Conservation (phyloP, 2,113 vertebrate species). For the Ramphastos sulfuratus region DNA sequence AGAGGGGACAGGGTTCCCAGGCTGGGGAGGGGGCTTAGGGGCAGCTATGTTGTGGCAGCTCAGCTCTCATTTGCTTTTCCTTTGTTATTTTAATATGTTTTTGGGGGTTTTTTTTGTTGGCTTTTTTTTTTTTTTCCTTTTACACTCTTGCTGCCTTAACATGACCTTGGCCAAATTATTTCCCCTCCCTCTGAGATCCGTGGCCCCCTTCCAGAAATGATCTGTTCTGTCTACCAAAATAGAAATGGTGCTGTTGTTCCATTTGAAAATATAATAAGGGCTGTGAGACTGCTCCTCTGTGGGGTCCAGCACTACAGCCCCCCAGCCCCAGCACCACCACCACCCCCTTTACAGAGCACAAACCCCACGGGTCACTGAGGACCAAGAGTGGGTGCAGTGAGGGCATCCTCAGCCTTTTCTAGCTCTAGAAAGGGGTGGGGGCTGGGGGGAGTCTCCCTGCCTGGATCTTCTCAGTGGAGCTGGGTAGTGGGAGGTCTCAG, state of each 20-base stretch:
- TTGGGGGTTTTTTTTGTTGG: no score
- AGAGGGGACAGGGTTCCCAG: not conserved
- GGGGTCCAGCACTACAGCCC: not conserved
- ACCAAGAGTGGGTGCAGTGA: not conserved
- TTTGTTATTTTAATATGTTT: not conserved
- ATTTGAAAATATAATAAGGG: constrained; percentile 42
- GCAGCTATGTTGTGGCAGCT: not conserved
- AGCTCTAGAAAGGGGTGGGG: not conserved
- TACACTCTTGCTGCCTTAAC: not conserved
- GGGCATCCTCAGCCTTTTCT: not conserved
- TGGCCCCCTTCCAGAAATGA: constrained; percentile 45
- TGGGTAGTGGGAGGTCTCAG: accelerated
- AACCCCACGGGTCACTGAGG: not conserved
- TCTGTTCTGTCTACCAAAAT: constrained; percentile 15
- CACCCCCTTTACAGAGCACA: not conserved
- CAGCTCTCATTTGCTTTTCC: not conserved
- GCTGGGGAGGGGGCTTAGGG: not conserved
- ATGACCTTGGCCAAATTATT: constrained; percentile 51
- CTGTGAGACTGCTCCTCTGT: not conserved
- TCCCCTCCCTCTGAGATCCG: constrained; percentile 47
- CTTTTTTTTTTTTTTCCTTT: not conserved
- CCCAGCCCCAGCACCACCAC: not conserved
- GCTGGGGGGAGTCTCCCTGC: not conserved
- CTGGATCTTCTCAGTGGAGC: not conserved
- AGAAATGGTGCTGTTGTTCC: not conserved